These are phyloP conservation scores for Ptilodon capucinus DNA, from an alignment of 2,888 invertebrate species.

Conservation along the genomic window DNA sequence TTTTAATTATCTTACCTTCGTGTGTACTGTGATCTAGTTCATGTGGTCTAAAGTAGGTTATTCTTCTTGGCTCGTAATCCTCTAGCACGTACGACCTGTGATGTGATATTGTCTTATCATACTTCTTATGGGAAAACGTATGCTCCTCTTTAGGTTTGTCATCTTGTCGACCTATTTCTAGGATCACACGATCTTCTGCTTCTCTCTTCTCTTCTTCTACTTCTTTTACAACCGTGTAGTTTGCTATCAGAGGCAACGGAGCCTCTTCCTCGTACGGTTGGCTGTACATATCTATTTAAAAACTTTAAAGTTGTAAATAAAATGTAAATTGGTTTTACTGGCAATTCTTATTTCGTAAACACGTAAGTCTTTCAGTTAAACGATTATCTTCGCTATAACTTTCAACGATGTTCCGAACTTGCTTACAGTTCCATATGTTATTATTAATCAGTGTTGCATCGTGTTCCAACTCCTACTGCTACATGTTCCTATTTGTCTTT, in stretches of 20 bases:
- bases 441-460: background rate
- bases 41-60: constrained; percentile 65
- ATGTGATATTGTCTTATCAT: constrained; percentile 77
- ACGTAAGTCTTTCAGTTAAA: too few species aligned
- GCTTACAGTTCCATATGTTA: background rate
- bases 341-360: too few species aligned
- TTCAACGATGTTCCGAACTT: background rate
- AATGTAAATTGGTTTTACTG: too few species aligned
- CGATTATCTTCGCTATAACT: too few species aligned
- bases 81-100: constrained; percentile 73
- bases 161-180: constrained; percentile 78
- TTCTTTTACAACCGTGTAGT: constrained; percentile 66
- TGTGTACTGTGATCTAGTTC: constrained; percentile 56
- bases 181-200: constrained; percentile 67
- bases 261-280: constrained; percentile 66
- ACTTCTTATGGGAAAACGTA: constrained; percentile 78
- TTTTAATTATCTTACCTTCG: constrained; percentile 53
- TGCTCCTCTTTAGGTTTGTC: constrained; percentile 70
- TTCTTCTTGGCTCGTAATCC: constrained; percentile 66
- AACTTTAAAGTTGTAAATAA: too few species aligned
- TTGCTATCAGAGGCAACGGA: constrained; percentile 67
- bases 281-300: constrained; percentile 58
- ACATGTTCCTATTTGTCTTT: too few species aligned
- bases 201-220: constrained; percentile 66
- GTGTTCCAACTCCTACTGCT: too few species aligned